These are phyloP conservation scores for Nestor notabilis DNA, from an alignment of 2,113 vertebrate species.

Conservation along the genomic window DNA sequence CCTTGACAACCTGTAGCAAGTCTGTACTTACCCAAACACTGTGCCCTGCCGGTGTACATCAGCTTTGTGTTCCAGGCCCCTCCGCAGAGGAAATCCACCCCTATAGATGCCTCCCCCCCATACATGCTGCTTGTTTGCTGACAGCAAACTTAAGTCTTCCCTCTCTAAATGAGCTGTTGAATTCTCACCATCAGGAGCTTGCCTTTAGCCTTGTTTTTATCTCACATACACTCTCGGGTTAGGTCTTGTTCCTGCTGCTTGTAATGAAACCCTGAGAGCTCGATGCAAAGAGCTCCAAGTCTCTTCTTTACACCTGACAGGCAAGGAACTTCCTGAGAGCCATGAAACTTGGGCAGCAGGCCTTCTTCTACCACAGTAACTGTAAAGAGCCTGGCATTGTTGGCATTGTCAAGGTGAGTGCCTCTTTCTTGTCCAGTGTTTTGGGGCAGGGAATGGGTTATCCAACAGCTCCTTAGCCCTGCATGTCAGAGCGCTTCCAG, in stretches of 20 bases:
- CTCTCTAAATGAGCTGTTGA: neutral
- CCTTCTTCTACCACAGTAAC: conserved; percentile 99
- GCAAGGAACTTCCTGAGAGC: conserved; percentile 94
- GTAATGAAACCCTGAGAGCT: neutral
- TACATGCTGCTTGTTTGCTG: neutral
- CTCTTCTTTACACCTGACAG: conserved; percentile 60
- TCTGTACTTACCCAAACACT: neutral
- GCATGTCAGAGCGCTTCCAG: neutral
- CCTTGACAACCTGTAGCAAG: neutral
- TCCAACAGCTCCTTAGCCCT: neutral
- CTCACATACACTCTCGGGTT: neutral
- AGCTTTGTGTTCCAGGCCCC: neutral
- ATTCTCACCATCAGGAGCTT: neutral
- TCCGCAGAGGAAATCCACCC: neutral
- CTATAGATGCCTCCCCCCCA: accelerated
- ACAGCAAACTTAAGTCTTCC: neutral
- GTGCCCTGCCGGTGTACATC: neutral
- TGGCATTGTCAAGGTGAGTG: conserved; percentile 86
- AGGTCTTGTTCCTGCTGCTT: neutral
- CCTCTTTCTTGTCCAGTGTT: neutral
- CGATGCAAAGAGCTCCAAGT: neutral
- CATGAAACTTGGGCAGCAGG: conserved; percentile 88
- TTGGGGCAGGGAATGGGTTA: neutral
- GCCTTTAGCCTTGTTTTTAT: neutral
- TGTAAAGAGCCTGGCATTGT: conserved; percentile 94